Evolutionary conservation across 2,113 vertebrate species (phyloP).

Genomic region (Anarhynchus alexandrinus): DNA sequence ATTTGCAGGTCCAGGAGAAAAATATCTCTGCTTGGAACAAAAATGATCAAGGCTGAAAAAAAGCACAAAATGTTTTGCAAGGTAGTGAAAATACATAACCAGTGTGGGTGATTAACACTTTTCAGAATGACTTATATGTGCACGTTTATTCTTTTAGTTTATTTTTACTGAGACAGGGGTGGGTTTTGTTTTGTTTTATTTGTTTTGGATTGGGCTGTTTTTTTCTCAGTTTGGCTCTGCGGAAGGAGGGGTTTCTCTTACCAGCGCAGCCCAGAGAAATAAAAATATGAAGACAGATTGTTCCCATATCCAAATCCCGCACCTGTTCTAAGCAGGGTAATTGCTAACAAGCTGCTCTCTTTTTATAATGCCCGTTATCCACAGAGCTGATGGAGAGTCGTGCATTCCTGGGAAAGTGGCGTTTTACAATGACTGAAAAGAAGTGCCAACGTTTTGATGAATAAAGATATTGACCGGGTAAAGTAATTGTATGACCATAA

Average conservation of each 20-base stretch:
- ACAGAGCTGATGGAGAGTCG: background rate
- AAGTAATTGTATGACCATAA: slow-evolving; percentile 46
- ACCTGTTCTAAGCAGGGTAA: slow-evolving; percentile 3
- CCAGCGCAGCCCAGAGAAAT: background rate
- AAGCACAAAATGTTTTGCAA: background rate
- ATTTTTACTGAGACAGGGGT: background rate
- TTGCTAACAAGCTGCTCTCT: slow-evolving; percentile 22
- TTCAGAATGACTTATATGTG: background rate
- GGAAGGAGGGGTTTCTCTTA: background rate
- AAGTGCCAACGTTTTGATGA: slow-evolving; percentile 45
- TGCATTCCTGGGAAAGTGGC: background rate
- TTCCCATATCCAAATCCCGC: background rate
- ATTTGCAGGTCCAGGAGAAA: background rate
- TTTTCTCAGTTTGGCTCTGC: background rate
- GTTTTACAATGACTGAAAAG: slow-evolving; percentile 27
- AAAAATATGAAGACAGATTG: background rate
- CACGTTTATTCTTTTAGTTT: background rate
- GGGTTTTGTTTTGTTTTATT: background rate
- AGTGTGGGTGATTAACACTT: background rate
- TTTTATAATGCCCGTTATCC: slow-evolving; percentile 28
- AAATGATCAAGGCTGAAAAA: background rate
- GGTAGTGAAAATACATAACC: background rate
- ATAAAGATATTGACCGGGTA: slow-evolving; percentile 56
- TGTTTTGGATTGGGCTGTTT: background rate
- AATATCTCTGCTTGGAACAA: background rate